Evolutionary conservation across 1,140 invertebrate species (phyloP).

Genomic region (Gryllus bimaculatus): DNA sequence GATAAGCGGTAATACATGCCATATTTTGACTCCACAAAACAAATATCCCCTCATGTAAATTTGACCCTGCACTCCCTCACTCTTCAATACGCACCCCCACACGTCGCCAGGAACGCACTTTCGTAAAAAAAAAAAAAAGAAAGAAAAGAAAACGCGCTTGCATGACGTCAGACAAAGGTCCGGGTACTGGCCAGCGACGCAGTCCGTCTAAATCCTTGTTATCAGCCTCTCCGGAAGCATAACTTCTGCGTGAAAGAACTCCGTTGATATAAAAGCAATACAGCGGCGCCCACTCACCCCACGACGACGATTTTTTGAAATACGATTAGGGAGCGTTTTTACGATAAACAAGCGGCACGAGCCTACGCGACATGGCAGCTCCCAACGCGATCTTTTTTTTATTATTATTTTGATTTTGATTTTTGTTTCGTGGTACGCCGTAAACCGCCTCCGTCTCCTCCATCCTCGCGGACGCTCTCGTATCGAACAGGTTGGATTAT

Average conservation of each 20-base stretch:
- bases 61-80: too few species aligned
- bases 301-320: not conserved
- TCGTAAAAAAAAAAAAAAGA: not conserved
- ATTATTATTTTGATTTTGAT: too few species aligned
- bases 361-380: too few species aligned
- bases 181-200: not conserved
- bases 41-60: too few species aligned
- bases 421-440: not conserved
- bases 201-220: not conserved
- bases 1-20: too few species aligned
- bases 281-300: not conserved
- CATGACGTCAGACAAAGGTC: too few species aligned
- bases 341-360: not conserved
- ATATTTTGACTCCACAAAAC: too few species aligned
- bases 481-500: not conserved
- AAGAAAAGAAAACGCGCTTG: too few species aligned
- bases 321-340: not conserved
- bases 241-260: not conserved
- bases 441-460: not conserved
- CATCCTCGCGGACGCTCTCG: not conserved
- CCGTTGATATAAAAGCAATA: slow-evolving; percentile 1
- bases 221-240: not conserved
- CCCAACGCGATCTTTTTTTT: too few species aligned
- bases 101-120: not conserved
- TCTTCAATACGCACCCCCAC: too few species aligned